A percentile compares a stretch with the other conserved stretches of the same genome.
These are phyloP conservation scores for Chaetura pelagica DNA, from an alignment of 2,113 vertebrate species.

Conservation along the genomic window DNA sequence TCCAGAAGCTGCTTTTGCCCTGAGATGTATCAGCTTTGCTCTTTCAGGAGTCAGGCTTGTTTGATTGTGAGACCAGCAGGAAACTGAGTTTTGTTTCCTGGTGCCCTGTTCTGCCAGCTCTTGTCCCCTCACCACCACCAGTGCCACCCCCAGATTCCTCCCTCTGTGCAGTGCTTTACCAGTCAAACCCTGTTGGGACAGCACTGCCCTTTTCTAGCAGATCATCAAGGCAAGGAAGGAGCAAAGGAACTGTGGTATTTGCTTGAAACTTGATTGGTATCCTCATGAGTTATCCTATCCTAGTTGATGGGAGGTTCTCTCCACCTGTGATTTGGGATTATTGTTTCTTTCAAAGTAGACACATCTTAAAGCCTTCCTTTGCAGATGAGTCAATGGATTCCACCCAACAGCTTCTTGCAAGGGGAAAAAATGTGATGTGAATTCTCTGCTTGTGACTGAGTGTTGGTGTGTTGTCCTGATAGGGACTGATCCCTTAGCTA, in stretches of 20 bases:
- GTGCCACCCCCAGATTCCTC: neutral
- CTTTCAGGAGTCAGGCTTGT: neutral
- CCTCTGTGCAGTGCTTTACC: neutral
- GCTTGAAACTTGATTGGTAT: neutral
- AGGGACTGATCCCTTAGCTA: accelerated
- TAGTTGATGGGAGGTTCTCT: neutral
- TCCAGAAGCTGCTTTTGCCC: neutral
- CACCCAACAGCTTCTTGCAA: neutral
- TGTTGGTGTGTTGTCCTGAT: neutral
- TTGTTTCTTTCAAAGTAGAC: neutral
- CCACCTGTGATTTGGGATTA: neutral
- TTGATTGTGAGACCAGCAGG: neutral
- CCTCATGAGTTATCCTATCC: neutral
- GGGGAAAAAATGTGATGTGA: neutral
- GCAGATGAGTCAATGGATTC: neutral
- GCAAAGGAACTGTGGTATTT: neutral
- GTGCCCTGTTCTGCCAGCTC: neutral
- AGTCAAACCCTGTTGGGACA: neutral
- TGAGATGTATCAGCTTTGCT: neutral
- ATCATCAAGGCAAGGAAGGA: neutral
- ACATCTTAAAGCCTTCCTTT: neutral
- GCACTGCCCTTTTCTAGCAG: neutral
- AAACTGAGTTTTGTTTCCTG: neutral
- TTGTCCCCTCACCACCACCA: neutral
- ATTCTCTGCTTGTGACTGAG: neutral